A percentile compares a stretch with the other conserved stretches of the same genome.
Evolutionary conservation across 2,888 invertebrate species (phyloP).

Genomic region (Megalurothrips usitatus): DNA sequence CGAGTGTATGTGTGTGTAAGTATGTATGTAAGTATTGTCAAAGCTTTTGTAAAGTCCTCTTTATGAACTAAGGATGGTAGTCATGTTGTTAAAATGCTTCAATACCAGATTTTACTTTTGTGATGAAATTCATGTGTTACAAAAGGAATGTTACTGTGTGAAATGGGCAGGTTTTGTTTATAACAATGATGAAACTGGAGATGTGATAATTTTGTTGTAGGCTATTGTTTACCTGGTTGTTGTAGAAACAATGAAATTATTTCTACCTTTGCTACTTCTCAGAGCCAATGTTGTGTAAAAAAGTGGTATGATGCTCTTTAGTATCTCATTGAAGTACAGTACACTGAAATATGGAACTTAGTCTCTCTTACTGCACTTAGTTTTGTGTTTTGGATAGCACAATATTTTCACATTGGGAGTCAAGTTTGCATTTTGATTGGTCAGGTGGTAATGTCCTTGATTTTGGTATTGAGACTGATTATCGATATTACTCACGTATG

Average conservation of each 20-base stretch:
- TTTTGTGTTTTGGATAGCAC: no score
- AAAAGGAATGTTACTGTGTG: background rate
- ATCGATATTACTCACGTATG: no score
- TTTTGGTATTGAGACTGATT: no score
- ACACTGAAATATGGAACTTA: no score
- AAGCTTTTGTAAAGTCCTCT: background rate
- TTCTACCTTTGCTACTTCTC: background rate
- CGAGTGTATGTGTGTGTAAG: background rate
- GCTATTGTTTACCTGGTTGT: background rate
- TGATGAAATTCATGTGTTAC: background rate
- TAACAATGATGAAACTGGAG: background rate
- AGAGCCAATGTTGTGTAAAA: background rate
- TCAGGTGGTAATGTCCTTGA: no score
- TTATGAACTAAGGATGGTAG: background rate
- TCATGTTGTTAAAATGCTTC: background rate
- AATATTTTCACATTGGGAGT: no score
- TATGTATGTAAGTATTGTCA: background rate
- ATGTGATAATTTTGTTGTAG: slow-evolving; percentile 6
- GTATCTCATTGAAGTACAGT: background rate
- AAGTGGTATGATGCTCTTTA: background rate
- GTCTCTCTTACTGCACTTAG: no score
- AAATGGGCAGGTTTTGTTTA: background rate
- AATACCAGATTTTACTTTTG: background rate
- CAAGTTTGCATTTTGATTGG: no score
- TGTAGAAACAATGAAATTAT: background rate